Conservation (phyloP, 2,113 vertebrate genomes). For the Mirounga angustirostris region DNA sequence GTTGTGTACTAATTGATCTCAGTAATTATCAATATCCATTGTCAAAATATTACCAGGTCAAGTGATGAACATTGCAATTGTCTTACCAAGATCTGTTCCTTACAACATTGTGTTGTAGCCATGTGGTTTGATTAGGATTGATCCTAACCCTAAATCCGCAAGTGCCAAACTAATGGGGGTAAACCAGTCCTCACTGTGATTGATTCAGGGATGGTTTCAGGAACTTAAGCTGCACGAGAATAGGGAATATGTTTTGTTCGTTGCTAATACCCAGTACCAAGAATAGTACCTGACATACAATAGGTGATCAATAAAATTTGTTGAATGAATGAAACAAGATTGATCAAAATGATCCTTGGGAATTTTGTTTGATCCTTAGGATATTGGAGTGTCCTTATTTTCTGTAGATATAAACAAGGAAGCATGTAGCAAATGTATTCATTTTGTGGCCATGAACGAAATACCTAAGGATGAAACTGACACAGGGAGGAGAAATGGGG, state of each 20-base stretch:
- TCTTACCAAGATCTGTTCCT: not conserved
- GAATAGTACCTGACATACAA: not conserved
- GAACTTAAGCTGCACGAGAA: not conserved
- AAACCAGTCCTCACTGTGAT: not conserved
- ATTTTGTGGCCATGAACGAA: not conserved
- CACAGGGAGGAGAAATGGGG: not conserved
- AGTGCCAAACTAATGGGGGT: not conserved
- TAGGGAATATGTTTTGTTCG: not conserved
- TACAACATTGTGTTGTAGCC: not conserved
- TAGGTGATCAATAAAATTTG: not conserved
- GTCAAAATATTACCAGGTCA: not conserved
- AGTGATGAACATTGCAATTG: not conserved
- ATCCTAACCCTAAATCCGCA: not conserved
- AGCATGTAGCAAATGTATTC: not conserved
- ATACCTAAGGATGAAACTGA: not conserved
- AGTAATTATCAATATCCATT: not conserved
- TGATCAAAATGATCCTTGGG: not conserved
- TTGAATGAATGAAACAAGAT: constrained; percentile 25
- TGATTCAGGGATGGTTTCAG: not conserved
- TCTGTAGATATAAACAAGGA: not conserved
- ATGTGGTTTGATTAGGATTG: not conserved
- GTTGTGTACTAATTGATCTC: not conserved
- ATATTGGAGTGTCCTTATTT: not conserved
- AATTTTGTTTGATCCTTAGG: not conserved
- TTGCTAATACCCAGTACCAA: not conserved